These are phyloP conservation scores for Camelus bactrianus DNA, from an alignment of 2,113 vertebrate genomes.

Conservation along the genomic window DNA sequence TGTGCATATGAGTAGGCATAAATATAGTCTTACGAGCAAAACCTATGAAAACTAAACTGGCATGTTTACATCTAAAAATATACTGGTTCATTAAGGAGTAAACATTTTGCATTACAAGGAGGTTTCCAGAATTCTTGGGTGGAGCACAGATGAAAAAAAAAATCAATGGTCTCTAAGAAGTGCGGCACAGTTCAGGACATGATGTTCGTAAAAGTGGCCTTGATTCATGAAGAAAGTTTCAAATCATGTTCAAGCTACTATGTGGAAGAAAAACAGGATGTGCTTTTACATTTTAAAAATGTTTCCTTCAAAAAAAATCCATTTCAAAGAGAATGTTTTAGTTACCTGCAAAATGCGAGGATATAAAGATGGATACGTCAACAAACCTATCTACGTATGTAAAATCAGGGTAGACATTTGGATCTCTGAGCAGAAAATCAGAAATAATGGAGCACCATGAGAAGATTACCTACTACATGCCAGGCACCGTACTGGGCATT, in stretches of 20 bases:
- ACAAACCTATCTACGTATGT: background rate
- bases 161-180: background rate
- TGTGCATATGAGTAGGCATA: background rate
- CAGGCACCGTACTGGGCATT: background rate
- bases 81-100: background rate
- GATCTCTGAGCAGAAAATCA: background rate
- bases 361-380: background rate
- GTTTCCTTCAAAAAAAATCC: background rate
- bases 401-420: background rate
- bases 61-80: background rate
- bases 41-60: background rate
- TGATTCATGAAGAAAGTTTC: background rate
- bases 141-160: background rate
- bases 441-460: background rate
- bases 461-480: background rate
- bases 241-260: background rate
- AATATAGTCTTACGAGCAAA: background rate
- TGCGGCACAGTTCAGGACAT: background rate
- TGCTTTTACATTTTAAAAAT: background rate
- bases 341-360: background rate
- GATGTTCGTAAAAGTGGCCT: background rate
- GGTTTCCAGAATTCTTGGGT: background rate
- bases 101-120: background rate
- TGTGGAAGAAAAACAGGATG: background rate
- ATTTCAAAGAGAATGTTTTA: constrained; percentile 15